phyloP scores from a whole-genome alignment of 2,797 vertebrate genomes.

The Garrulus glandarius region DNA sequence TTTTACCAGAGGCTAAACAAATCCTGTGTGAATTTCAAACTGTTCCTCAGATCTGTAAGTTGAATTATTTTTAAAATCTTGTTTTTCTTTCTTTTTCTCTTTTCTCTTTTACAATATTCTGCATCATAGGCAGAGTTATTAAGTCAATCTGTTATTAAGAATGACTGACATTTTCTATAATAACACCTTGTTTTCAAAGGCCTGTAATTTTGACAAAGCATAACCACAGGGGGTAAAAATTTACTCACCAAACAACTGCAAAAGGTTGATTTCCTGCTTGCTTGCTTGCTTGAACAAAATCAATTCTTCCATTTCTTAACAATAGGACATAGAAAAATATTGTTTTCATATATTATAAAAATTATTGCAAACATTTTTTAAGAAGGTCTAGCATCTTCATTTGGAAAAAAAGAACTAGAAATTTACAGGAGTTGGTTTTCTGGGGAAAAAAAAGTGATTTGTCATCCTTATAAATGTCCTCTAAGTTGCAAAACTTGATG shows the following conservation, averaged over 20 bases:
- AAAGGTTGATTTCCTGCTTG: background rate
- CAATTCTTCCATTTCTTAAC: background rate
- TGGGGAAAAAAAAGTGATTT: background rate
- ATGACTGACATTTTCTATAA: conserved; percentile 24
- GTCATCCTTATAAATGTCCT: background rate
- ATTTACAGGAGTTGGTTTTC: background rate
- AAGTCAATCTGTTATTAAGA: conserved; percentile 3
- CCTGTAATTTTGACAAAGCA: conserved; percentile 11
- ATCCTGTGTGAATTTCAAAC: conserved; percentile 12
- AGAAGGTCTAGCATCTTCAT: background rate
- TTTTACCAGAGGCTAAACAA: background rate
- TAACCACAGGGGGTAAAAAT: background rate
- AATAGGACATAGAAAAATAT: background rate
- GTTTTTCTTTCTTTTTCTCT: background rate
- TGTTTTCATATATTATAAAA: background rate
- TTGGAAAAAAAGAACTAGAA: background rate
- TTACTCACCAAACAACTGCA: background rate
- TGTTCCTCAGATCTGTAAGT: background rate
- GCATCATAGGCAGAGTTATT: background rate
- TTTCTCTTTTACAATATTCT: background rate
- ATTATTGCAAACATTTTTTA: background rate
- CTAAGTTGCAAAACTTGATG: background rate
- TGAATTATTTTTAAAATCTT: background rate
- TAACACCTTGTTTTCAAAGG: conserved; percentile 4
- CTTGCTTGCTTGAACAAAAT: background rate